phyloP scores from a whole-genome alignment of 2,113 vertebrate genomes.

The Pao palembangensis region DNA sequence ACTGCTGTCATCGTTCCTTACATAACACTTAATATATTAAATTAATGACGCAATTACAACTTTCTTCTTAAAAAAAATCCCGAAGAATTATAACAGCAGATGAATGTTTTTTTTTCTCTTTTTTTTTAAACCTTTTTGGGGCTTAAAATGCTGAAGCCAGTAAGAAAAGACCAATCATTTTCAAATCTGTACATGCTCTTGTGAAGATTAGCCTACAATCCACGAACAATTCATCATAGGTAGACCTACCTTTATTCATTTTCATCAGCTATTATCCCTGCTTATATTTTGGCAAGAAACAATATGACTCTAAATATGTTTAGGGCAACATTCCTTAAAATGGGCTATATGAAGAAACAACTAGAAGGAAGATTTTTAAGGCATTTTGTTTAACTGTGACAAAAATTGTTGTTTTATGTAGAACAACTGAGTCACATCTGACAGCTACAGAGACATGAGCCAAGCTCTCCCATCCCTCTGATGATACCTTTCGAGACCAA shows the following conservation, averaged over 20 bases:
- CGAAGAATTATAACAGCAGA: too few species aligned
- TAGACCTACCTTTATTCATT: neutral
- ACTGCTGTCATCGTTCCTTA: too few species aligned
- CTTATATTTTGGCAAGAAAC: neutral
- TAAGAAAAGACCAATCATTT: neutral
- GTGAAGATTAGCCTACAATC: neutral
- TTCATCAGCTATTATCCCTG: neutral
- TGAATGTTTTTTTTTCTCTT: too few species aligned
- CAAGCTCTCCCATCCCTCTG: conserved; percentile 36
- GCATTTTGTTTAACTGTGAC: too few species aligned
- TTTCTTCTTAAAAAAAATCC: too few species aligned
- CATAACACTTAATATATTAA: too few species aligned
- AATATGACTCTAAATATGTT: neutral
- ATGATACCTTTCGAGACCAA: conserved; percentile 59
- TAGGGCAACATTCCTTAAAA: too few species aligned
- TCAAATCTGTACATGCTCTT: conserved; percentile 1
- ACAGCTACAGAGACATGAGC: conserved; percentile 25
- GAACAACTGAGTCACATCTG: conserved; percentile 32
- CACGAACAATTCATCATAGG: neutral
- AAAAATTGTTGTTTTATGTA: conserved; percentile 1
- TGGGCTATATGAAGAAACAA: too few species aligned
- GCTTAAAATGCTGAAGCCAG: neutral
- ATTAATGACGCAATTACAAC: too few species aligned
- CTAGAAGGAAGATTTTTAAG: too few species aligned
- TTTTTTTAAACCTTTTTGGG: too few species aligned